Evolutionary conservation across 2,888 invertebrate species (phyloP), one percentile per base, ranked within the genome.

Genomic region (Pyrgus malvae): DNA sequence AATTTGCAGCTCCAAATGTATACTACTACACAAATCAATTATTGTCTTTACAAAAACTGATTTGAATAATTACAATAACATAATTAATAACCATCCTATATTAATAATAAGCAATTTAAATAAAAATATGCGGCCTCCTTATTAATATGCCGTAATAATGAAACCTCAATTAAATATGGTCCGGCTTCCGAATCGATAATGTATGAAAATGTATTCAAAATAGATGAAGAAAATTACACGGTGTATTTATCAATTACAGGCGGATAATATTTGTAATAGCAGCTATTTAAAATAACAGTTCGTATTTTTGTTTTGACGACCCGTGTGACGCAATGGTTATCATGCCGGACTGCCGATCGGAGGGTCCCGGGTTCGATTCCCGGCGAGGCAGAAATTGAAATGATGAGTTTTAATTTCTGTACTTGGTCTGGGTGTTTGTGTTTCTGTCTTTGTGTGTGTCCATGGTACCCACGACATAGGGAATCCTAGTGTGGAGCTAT

Each of bases 201-300:
- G 64, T 74, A 79, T 80, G 77, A 76, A 71, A 80, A 80, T 65
- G 68, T 77, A 80, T 80, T 79, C 79, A 75, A 73, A 75, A 74
- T 74, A 69, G 61, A 62, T 66, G 61, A 69, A 74, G 69, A 76
- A 72, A 70, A 73, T 74, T 70, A 71, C 69, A 72, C 72, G 69
- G 68, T 59, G 59, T 66, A 73, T 78, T 76, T 73, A 72, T 76
- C 74, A 74, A 72, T 73, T 55, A 55, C 59, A 57, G 56, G 48
- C 48, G 56, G 50, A 54, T 48, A 59, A 57, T 57, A 57, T 55
- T 51, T 41, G 46, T 45, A 31, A 45, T 38, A 29, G n/a, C 5
- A 11, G 27, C 25, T 11, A 25, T 53, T 31, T 19, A 12, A 14
- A 51, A 51, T 44, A 51, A 51, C 33, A 23, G 31, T 14, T n/a